These are phyloP conservation scores for Cyprinodon diabolis DNA, from an alignment of 2,797 vertebrate genomes.

Conservation along the genomic window DNA sequence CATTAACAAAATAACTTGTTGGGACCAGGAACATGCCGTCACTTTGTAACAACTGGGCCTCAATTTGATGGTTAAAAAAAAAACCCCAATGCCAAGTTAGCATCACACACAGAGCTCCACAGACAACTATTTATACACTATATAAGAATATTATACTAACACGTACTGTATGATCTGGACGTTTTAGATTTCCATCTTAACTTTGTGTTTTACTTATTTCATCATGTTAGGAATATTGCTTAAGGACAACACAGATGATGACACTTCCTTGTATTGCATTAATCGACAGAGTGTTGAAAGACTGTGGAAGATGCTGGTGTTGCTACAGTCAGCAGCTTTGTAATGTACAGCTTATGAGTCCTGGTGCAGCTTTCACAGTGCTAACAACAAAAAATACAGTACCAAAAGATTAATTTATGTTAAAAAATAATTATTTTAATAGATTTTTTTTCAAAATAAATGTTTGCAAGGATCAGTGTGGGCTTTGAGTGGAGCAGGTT, in stretches of 20 bases:
- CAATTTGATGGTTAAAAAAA: too few species aligned
- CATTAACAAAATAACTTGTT: too few species aligned
- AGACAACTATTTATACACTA: too few species aligned
- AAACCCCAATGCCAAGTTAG: background rate
- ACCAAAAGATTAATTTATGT: background rate
- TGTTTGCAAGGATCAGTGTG: background rate
- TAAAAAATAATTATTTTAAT: background rate
- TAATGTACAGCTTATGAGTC: constrained; percentile 8
- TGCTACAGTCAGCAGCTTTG: constrained; percentile 36
- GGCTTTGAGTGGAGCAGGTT: background rate
- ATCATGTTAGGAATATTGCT: constrained; percentile 27
- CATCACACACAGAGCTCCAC: too few species aligned
- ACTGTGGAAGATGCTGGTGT: background rate
- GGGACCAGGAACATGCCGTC: too few species aligned
- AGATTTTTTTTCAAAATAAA: background rate
- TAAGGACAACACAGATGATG: constrained; percentile 29
- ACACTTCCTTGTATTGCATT: constrained; percentile 45
- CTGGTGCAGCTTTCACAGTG: constrained; percentile 18
- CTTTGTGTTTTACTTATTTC: background rate
- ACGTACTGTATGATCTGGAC: background rate
- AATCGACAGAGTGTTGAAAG: constrained; percentile 48
- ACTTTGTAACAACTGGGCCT: too few species aligned
- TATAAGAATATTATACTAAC: background rate
- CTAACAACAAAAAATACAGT: background rate
- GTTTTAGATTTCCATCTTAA: background rate